Percentiles rank a stretch among this genome's conserved stretches.
Conservation (phyloP, 2,113 vertebrate genomes). For the Dicaeum eximium region DNA sequence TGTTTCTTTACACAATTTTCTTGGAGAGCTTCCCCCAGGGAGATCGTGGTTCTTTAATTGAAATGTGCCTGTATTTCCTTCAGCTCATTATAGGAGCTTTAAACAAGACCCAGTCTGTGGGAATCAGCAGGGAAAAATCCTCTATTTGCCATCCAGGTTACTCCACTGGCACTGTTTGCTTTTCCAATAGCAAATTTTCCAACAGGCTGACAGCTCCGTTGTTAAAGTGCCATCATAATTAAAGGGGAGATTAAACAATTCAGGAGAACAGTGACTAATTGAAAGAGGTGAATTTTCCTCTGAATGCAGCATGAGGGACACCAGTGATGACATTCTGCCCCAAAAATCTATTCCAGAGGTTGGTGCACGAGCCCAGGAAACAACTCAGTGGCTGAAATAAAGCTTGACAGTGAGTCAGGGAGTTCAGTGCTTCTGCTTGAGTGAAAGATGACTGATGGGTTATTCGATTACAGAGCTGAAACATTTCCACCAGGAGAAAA, state of each 20-base stretch:
- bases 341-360: neutral
- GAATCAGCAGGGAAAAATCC: neutral
- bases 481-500: neutral
- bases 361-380: neutral
- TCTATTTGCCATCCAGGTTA: neutral
- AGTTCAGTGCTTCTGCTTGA: neutral
- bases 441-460: neutral
- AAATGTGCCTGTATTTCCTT: constrained; percentile 15
- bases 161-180: constrained; percentile 28
- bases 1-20: neutral
- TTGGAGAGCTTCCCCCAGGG: neutral
- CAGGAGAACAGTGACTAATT: neutral
- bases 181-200: constrained; percentile 4
- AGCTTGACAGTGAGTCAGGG: neutral
- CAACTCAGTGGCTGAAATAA: neutral
- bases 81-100: neutral
- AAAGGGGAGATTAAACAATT: constrained; percentile 11
- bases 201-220: neutral
- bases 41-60: neutral
- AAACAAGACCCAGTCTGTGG: neutral
- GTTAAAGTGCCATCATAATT: neutral
- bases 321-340: neutral
- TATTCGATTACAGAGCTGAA: neutral
- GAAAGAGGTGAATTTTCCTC: neutral
- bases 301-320: neutral